Evolutionary conservation across 2,888 invertebrate genomes (phyloP).

Genomic region (Drosophila affinis): DNA sequence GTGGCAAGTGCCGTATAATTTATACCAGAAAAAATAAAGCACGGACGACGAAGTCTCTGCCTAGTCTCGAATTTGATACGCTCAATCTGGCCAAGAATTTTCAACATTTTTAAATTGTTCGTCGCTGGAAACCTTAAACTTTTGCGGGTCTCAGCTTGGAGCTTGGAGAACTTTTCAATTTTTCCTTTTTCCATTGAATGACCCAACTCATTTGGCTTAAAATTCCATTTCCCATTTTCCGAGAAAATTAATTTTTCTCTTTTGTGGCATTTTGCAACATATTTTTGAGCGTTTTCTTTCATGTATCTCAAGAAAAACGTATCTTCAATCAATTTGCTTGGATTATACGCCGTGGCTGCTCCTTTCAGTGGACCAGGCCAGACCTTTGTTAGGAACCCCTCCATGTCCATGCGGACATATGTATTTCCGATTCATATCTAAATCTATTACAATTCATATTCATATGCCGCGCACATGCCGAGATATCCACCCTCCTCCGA

Average conservation of each 20-base stretch:
- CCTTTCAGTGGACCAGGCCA: constrained; percentile 49
- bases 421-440: constrained; percentile 66
- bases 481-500: constrained; percentile 29
- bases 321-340: constrained; percentile 55
- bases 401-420: constrained; percentile 23
- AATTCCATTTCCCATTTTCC: constrained; percentile 18
- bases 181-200: constrained; percentile 1
- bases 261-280: constrained; percentile 42
- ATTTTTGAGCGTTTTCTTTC: constrained; percentile 41
- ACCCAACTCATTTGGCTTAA: constrained; percentile 56
- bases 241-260: constrained; percentile 47
- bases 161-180: constrained; percentile 7
- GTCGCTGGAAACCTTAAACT: constrained; percentile 26
- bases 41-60: constrained; percentile 13
- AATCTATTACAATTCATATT: constrained; percentile 77
- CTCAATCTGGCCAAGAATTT: constrained; percentile 35
- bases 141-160: constrained; percentile 10
- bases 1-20: constrained; percentile 76
- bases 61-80: constrained; percentile 54
- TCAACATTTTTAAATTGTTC: constrained; percentile 5
- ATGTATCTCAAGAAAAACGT: constrained; percentile 25
- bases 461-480: constrained; percentile 67
- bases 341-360: constrained; percentile 66
- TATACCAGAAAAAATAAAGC: constrained; percentile 46
- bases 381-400: constrained; percentile 30